Evolutionary conservation across 2,113 vertebrate genomes (phyloP), one percentile per base, ranked within the genome.

Genomic region (Protomyctophum bolini): DNA sequence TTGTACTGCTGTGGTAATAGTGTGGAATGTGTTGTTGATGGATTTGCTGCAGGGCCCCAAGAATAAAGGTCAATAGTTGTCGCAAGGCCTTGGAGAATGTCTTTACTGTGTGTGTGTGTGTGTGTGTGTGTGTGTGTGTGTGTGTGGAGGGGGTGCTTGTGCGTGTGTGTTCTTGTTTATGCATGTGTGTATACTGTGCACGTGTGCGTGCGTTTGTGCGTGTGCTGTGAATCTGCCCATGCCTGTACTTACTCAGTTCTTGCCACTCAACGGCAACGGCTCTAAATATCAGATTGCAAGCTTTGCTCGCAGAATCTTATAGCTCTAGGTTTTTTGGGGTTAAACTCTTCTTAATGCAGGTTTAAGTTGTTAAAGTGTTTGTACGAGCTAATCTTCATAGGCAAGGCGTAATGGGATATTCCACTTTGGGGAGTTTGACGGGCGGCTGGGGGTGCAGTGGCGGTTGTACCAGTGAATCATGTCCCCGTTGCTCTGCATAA

Each of bases 331-430:
- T 41, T 55, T 76, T 51, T 8, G 2, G 46, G n/a, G 33, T 45
- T 47, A 54, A 54, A 54, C 57, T 63, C 68, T 21, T 59, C 10
- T 79, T 66, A 58, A 33, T 74, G 61, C 33, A 58, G 14, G 66
- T 47, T 73, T 59, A 29, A 76, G 66, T 58, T 5, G 51, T 83
- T 75, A 55, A 73, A 78, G 33, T 6, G 77, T 73, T 71, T 76
- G 78, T 61, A 63, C 58, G n/a, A 12, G 62, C 6, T 47, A 70
- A 70, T 61, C 73, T 68, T 54, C 63, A 72, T 21, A 72, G 60
- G 15, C 69, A 48, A 58, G 46, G 77, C 58, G 75, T 87, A 83
- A 87, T 65, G 63, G 49, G 55, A 85, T 89, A 72, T 76, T 81
- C 69, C 62, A 61, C 72, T 73, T 9, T 65, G 58, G 65, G 70